A percentile compares a stretch with the other conserved stretches of the same genome.
Evolutionary conservation across 2,113 vertebrate genomes (phyloP).

Genomic region (Romanogobio albipinnatus): DNA sequence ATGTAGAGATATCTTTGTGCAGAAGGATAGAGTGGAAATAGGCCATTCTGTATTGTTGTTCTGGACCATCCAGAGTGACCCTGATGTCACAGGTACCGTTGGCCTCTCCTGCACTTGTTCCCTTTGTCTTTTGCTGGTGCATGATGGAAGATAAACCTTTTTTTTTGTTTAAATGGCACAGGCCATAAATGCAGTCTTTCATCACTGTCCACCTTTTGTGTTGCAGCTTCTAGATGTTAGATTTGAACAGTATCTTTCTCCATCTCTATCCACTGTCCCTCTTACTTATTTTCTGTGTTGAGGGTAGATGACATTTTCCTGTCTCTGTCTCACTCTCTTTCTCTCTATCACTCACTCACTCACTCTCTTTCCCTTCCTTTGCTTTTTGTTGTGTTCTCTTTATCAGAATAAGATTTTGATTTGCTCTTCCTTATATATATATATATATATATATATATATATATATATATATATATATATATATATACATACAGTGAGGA

Average conservation of each 20-base stretch:
- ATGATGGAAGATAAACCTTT: neutral
- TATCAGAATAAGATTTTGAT: slow-evolving; percentile 10
- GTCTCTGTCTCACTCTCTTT: neutral
- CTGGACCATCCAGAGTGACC: slow-evolving; percentile 21
- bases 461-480: too few species aligned
- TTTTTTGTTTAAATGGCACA: slow-evolving; percentile 15
- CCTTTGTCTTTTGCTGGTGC: neutral
- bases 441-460: too few species aligned
- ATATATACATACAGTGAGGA: too few species aligned
- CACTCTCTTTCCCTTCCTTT: neutral
- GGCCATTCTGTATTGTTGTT: slow-evolving; percentile 22
- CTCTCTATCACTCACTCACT: neutral
- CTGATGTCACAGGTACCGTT: neutral
- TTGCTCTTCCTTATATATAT: neutral
- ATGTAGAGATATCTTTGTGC: neutral
- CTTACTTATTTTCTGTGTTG: slow-evolving; percentile 17
- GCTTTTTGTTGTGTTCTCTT: neutral
- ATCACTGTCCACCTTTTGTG: slow-evolving; percentile 18
- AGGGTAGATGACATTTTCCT: slow-evolving; percentile 6
- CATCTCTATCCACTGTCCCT: slow-evolving; percentile 32
- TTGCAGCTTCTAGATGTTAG: slow-evolving; percentile 12
- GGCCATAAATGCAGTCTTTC: slow-evolving; percentile 7
- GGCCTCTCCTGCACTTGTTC: slow-evolving; percentile 1
- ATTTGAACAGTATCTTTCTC: slow-evolving; percentile 1
- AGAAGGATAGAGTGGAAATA: slow-evolving; percentile 29